These are phyloP conservation scores for human (Homo sapiens) DNA, from an alignment of 2,113 vertebrate genomes.

Conservation along the genomic window GRCh38 chr1:66771501-66772000, in stretches of 20 bases:
- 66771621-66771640: no score
- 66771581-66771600: neutral
- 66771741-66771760: neutral
- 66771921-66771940: neutral
- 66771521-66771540: neutral
- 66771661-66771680: neutral
- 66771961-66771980: neutral
- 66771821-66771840: neutral
- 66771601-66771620: neutral
- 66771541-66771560: neutral
- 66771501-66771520: neutral
- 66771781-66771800: neutral
- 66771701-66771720: neutral
- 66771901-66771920: neutral
- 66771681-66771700: neutral
- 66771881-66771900: neutral
- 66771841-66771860: neutral
- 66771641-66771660: neutral
- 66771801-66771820: neutral
- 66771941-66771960: neutral
- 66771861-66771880: neutral
- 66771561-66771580: neutral
- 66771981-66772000: neutral
- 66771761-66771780: neutral
- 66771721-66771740: neutral